Evolutionary conservation across 2,797 vertebrate genomes (phyloP).

Genomic region (Cyclopterus lumpus): DNA sequence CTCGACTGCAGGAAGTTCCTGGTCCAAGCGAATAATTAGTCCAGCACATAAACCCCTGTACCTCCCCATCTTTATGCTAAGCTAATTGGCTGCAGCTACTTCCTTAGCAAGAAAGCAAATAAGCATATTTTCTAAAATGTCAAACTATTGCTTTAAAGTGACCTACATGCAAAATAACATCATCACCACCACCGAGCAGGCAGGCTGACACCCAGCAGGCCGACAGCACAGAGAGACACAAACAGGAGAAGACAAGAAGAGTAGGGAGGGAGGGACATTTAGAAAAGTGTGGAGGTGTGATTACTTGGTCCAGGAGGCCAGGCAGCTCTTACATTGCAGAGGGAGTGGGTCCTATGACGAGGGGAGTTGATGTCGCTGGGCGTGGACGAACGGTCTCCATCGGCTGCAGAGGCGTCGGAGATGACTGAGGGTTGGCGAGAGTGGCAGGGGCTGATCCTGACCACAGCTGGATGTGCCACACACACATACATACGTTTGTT

Average conservation of each 20-base stretch:
- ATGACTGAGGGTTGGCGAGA: constrained; percentile 96
- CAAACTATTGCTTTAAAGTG: constrained; percentile 9
- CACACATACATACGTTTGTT: constrained; percentile 37
- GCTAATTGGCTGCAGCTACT: neutral
- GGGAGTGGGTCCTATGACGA: constrained; percentile 96
- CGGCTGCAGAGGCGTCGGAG: constrained; percentile 93
- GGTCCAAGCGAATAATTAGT: neutral
- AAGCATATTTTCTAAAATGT: neutral
- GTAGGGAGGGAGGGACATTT: constrained; percentile 26
- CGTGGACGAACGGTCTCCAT: constrained; percentile 94
- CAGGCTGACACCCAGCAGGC: constrained; percentile 54
- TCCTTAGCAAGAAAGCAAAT: neutral
- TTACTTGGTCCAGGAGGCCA: constrained; percentile 80
- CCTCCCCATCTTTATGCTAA: neutral
- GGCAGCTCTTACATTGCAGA: constrained; percentile 97
- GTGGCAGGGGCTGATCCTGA: constrained; percentile 96
- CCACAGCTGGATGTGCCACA: constrained; percentile 79
- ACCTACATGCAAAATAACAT: constrained; percentile 30
- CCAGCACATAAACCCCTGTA: neutral
- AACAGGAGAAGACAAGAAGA: constrained; percentile 35
- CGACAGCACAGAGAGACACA: constrained; percentile 59
- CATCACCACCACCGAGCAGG: constrained; percentile 51
- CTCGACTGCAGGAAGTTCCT: neutral
- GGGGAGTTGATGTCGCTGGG: constrained; percentile 99
- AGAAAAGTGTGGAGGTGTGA: constrained; percentile 71